Base-by-base conservation (phyloP, 2,888 invertebrate species). In the Trissolcus japonicus region DNA sequence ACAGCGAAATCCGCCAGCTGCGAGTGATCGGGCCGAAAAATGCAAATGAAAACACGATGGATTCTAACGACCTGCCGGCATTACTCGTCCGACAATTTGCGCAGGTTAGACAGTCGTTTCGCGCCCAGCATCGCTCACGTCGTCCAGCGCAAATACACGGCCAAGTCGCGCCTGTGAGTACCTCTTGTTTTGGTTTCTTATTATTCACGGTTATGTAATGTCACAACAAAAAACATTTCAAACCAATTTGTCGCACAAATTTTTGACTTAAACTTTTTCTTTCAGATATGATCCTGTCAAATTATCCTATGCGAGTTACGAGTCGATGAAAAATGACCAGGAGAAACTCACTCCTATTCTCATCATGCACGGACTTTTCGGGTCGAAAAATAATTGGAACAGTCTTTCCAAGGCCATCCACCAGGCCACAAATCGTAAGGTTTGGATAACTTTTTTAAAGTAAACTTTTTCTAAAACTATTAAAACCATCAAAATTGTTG, bases 301-400 rank as follows among this genome's bases (percentile, higher is more conserved):
- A 81, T 89, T 95, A 84, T 92, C 94, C 0, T 94, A 92, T 81
- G 92, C 93, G 17, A 91, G 92, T 17, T 94, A 93, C 83, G 94
- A 94, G 85, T 88, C 88, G 1, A 88, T 89, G n/a, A 83, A 86
- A 55, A 91, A 89, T 81, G 90, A 90, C 51, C 79, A 86, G 1
- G 86, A 89, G 41, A 83, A 88, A 56, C 87, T 88, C 16, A 21
- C 55, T 19, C 96, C 96, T n/a, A 88, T 98, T 57, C 89, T 98
- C 4, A 94, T 97, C 60, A 92, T 95, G 86, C 98, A 98, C 86
- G 97, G 96, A 0, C 90, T 98, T 13, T 92, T 99, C 80, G 96
- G 97, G 0, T 94, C 93, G 0, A 97, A 96, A 87, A 93, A 91
- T 71, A 97, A 97, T 86, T 98, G 98, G 96, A 93, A 94, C 81